Base-by-base conservation (phyloP, 2,888 invertebrate species). In the Leuctra nigra region DNA sequence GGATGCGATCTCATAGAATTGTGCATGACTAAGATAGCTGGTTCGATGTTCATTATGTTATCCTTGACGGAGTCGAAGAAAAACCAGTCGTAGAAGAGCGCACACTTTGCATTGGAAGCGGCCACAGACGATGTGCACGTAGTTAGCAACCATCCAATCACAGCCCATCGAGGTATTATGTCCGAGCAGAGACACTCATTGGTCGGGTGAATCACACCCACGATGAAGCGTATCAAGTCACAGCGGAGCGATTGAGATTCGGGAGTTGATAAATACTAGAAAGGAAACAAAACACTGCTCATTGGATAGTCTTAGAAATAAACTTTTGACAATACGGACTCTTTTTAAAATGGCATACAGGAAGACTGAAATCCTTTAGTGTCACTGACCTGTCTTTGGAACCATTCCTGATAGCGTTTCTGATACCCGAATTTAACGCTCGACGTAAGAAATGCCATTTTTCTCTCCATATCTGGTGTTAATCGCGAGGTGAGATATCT, bases 1-100 rank as follows among this genome's bases (percentile, higher is more conserved):
- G 92, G 91, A 75, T 94, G 93, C 58, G 91, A 89, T 68, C 90
- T 79, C 84, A 94, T 87, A 46, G 92, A 93, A 75, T 93, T 89
- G 72, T 89, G 88, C 92, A 94, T 94, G 22, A 94, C 91, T 63
- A 94, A 79, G 66, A 94, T 91, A 11, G 91, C 93, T 20, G 94
- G 93, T 74, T 94, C 93, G 65, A 94, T 93, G 72, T 94, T 93
- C 94, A 94, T 94, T 62, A 94, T 94, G 70, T 91, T 93, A 72
- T 94, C 93, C 69, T 87, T 88, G 64, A 89, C 89, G 18, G 89
- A 82, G 66, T 94, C 92, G 73, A 88, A 95, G 68, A 92, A 89
- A 41, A 94, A 74, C 94, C 94, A 95, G 72, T 95, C 95, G 72
- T 91, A 93, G 72, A 95, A 94, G 48, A 95, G 76, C 14, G 93